These are phyloP conservation scores for Chrysotoxum bicinctum DNA, from an alignment of 2,888 invertebrate genomes.

Conservation along the genomic window DNA sequence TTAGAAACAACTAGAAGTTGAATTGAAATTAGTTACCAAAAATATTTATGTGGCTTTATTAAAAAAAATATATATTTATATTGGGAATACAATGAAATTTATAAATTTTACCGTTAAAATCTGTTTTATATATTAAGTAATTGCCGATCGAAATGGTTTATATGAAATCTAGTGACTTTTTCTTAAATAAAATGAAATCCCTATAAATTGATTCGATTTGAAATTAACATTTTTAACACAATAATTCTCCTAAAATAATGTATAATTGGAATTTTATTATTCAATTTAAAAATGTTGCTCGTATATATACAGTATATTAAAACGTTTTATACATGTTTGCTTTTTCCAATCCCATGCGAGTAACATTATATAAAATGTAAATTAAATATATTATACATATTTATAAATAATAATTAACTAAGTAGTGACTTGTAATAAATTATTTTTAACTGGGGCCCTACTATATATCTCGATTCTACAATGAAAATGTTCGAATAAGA, in stretches of 20 bases:
- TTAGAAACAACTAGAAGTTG: neutral
- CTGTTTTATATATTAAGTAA: neutral
- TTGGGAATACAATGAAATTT: neutral
- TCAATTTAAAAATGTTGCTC: conserved; percentile 57
- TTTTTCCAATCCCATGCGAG: conserved; percentile 9
- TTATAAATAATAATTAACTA: no score
- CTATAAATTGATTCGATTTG: neutral
- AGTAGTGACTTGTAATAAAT: conserved; percentile 37
- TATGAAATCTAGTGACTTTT: neutral
- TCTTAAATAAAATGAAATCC: neutral
- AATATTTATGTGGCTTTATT: neutral
- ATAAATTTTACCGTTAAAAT: neutral
- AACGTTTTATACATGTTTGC: conserved; percentile 37
- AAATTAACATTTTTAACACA: conserved; percentile 39
- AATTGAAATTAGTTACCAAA: neutral
- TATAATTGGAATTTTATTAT: conserved; percentile 66
- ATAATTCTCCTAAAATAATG: conserved; percentile 44
- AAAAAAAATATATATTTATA: neutral
- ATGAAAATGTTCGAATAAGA: no score
- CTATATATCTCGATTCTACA: no score
- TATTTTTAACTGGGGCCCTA: conserved; percentile 43
- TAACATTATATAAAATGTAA: conserved; percentile 38
- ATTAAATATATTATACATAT: conserved; percentile 25
- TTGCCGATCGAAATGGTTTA: neutral
- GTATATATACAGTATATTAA: conserved; percentile 60